Conservation (phyloP, 2,797 vertebrate genomes). For the Buphagus erythrorhynchus region DNA sequence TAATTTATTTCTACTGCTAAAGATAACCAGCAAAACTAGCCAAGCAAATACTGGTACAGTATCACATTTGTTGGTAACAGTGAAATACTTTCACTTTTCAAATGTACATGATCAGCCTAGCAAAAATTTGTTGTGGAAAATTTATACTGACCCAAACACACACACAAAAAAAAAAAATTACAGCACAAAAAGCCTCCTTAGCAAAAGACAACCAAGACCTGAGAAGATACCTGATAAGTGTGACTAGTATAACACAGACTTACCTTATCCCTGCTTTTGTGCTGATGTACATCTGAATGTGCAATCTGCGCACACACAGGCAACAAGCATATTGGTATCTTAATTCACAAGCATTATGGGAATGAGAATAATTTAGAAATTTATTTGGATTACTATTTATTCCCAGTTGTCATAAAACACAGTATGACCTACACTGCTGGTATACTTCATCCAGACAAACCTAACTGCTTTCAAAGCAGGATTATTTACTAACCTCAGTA, state of each 20-base stretch:
- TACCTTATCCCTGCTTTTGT: not conserved
- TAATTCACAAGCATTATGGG: not conserved
- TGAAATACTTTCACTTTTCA: not conserved
- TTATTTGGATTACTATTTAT: not conserved
- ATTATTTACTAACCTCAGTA: not conserved
- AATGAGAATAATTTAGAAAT: not conserved
- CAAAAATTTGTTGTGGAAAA: not conserved
- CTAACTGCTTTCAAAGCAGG: not conserved
- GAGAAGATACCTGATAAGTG: not conserved
- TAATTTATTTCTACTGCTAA: not conserved
- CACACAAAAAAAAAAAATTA: not conserved
- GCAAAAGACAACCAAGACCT: not conserved
- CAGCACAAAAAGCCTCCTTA: not conserved
- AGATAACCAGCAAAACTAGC: not conserved
- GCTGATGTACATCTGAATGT: accelerated
- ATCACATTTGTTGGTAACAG: not conserved
- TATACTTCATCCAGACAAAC: not conserved
- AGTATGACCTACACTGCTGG: not conserved
- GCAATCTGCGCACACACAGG: not conserved
- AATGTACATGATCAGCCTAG: not conserved
- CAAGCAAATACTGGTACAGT: not conserved
- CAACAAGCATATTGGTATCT: not conserved
- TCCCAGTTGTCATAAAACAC: not conserved
- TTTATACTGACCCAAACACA: not conserved
- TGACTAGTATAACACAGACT: not conserved